phyloP scores from a whole-genome alignment of 30 jellyfish, hydroid and myxozoan species.

The Turritopsis rubra region DNA sequence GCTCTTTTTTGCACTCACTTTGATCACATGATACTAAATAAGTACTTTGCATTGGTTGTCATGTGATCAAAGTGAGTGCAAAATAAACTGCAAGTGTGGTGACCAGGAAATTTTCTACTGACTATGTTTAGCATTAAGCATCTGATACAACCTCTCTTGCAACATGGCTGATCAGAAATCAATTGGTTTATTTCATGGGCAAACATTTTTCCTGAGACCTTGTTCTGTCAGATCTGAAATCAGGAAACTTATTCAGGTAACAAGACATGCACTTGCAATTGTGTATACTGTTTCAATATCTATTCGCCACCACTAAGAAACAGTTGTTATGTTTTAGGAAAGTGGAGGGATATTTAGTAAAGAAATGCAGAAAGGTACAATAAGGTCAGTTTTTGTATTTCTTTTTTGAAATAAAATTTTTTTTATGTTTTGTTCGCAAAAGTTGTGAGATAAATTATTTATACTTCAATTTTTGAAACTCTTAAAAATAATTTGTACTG shows the following conservation, averaged over 20 bases:
- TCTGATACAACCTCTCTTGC: background rate
- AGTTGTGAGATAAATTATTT: background rate
- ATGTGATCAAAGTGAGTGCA: too few relatives aligned
- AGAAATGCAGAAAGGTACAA: background rate
- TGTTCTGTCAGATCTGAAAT: background rate
- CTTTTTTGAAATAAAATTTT: background rate
- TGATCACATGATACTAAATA: too few relatives aligned
- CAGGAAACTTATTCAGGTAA: background rate
- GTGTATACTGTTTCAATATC: background rate
- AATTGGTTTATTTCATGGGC: background rate
- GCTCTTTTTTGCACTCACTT: too few relatives aligned
- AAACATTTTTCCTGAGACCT: conserved; percentile 1
- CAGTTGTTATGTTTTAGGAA: background rate
- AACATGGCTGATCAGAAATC: background rate
- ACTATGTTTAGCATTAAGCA: background rate
- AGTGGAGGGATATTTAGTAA: background rate
- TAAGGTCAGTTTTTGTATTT: background rate
- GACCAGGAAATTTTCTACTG: too few relatives aligned
- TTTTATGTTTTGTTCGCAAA: background rate
- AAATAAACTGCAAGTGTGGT: too few relatives aligned
- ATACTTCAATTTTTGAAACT: background rate
- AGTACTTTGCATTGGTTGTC: too few relatives aligned
- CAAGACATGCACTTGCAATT: background rate
- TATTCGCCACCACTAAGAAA: background rate
- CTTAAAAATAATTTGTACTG: too few relatives aligned